Conservation (phyloP, 1,140 invertebrate genomes). For the Sitophilus oryzae region DNA sequence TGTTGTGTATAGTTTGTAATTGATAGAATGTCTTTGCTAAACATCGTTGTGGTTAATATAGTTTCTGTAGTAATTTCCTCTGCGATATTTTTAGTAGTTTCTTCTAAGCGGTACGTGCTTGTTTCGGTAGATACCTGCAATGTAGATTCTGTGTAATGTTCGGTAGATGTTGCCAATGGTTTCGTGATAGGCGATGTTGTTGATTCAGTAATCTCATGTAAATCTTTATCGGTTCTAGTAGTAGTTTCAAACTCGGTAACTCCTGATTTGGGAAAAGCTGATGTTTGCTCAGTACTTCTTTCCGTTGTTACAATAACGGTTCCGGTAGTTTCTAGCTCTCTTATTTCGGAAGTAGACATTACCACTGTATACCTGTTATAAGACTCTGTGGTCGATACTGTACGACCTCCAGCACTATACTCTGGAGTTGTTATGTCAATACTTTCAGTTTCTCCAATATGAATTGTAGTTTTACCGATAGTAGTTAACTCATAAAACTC, state of each 20-base stretch:
- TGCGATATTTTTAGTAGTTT: not conserved
- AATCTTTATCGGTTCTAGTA: too few relatives aligned
- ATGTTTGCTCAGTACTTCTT: too few relatives aligned
- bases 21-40: slow-evolving; percentile 11
- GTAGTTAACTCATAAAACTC: slow-evolving; percentile 15
- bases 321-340: not conserved
- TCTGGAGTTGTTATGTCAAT: slow-evolving; percentile 19
- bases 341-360: slow-evolving; percentile 5
- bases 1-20: slow-evolving; percentile 18
- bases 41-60: slow-evolving; percentile 6
- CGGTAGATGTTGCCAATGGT: not conserved
- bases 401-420: slow-evolving; percentile 3
- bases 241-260: too few relatives aligned
- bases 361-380: not conserved
- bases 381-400: not conserved
- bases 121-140: not conserved
- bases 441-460: slow-evolving; percentile 3
- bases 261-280: too few relatives aligned
- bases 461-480: slow-evolving; percentile 16
- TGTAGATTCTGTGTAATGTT: not conserved
- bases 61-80: not conserved
- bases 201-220: not conserved
- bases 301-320: not conserved
- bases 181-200: not conserved
- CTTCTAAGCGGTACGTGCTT: not conserved